Base-by-base conservation (phyloP, 2,888 invertebrate species). In the Sinelater perroti region DNA sequence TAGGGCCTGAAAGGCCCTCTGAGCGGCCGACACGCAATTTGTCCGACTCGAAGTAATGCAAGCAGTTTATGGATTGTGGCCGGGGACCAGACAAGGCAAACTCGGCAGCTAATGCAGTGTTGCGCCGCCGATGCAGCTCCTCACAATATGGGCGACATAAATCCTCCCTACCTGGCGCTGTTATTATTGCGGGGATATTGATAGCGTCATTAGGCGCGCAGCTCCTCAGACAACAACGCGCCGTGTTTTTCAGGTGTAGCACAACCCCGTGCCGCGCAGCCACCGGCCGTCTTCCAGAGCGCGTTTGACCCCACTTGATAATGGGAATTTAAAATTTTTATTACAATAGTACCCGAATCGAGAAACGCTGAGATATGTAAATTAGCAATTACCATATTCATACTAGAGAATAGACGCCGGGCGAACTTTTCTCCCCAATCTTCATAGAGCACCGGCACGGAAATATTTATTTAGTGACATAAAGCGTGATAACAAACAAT, bases 351-450 rank as follows among this genome's bases (percentile, higher is more conserved):
- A n/a, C n/a, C n/a, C 31, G 20, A 51, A 16, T 44, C 36, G 17
- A 13, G 24, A 44, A 31, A 30, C 17, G 33, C 24, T 21, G 31
- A 44, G 45, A 44, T 52, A 52, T 52, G 52, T 44, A 52, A 52
- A 52, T 26, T 31, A 52, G 52, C 52, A 52, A 52, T 52, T 52
- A 52, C 44, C 52, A 52, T 52, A 52, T 52, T 52, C 52, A 52
- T 52, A 52, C 44, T 44, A 44, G 35, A 42, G 36, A 52, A 52
- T 44, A 52, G 44, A 35, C 45, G 52, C 11, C 16, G 42, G 35
- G 16, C 33, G 20, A 52, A 42, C 33, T 28, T 42, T 42, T 40
- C 51, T 20, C 30, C 44, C 33, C 33, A 52, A 52, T 42, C 33
- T 40, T 33, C 33, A 52, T 42, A 31, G 45, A 44, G 18, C 50